Base-by-base conservation (phyloP, 2,888 invertebrate species). In the Epirrhoe alternata region DNA sequence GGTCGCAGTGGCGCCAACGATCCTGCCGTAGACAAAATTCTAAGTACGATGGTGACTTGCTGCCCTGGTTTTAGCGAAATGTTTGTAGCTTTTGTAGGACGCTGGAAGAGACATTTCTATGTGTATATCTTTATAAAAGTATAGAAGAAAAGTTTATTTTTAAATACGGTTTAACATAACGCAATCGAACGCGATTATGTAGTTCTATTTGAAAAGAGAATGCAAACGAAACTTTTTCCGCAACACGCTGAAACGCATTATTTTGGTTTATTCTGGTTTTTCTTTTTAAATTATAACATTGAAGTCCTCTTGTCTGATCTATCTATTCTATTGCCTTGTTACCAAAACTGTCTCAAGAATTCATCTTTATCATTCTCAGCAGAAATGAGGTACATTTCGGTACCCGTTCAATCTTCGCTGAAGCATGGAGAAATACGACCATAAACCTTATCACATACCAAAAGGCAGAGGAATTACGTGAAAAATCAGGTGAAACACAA, bases 11-110 rank as follows among this genome's bases (percentile, higher is more conserved):
- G 93, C 93, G 93, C 92, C 93, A 82, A 73, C 68, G 82, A 88
- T 92, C 92, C 89, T 90, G 86, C 89, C 90, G 90, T 91, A 88
- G 87, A 90, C 89, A 87, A 91, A 90, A 87, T 88, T 90, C 88
- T 90, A 87, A 89, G 88, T 89, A 87, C 84, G 86, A 81, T 64
- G 69, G 62, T 79, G 81, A 78, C 85, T 84, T 83, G 78, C 78
- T 76, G 78, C 76, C 77, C 77, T 78, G 80, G 76, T 81, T 79
- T 70, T 74, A 72, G 74, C 73, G 72, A 61, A 73, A 72, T 72
- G 72, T 76, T 70, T 71, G 69, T 69, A 64, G 68, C 72, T 71
- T 71, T 74, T 67, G 68, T 70, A 72, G 58, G 52, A 68, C 42
- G 53, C 71, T 72, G 70, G 72, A 73, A 66, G 68, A 56, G 64